Evolutionary conservation across 1,140 invertebrate species (phyloP), one percentile per base, ranked within the genome.

Genomic region (Cotesia glomerata): DNA sequence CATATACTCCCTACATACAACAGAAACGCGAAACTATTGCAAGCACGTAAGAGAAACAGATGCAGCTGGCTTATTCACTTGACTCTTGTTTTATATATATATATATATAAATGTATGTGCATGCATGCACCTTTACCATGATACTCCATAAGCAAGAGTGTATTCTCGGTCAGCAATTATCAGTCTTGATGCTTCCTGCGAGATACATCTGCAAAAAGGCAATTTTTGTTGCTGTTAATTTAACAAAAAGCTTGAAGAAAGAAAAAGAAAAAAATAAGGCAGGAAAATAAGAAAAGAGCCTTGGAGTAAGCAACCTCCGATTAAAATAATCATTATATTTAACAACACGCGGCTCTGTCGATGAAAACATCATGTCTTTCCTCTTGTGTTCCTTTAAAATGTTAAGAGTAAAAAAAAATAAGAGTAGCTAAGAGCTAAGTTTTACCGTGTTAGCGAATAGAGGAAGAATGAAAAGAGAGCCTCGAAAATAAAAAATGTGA

Each of bases 301-400:
- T 71, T 74, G 61, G 63, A 45, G 39, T 45, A 45, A 61, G 58
- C 59, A 45, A 72, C 62, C 63, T 72, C 51, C 26, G 69, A 71
- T 76, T 73, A 70, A 73, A 58, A 70, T 75, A 75, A 75, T 75
- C 61, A 71, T 75, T 69, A 75, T 68, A 75, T 71, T 75, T 72
- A 67, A 49, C 11, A 68, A 72, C 70, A 75, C 67, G 71, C 71
- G 68, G 71, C 58, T 61, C 39, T 32, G 69, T 66, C 74, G 74
- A 75, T 75, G 74, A 76, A 76, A 76, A 73, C 74, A 73, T 76
- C 74, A 73, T 70, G 69, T 73, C 72, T 58, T 67, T 67, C 62
- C 18, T 14, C 18, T 16, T 54, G 26, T 65, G 16, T 67, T 67
- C 26, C 58, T 14, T 16, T 49, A 11, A 56, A 49, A 56, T 52